These are phyloP conservation scores for Trematomus bernacchii DNA, from an alignment of 2,797 vertebrate species.

Conservation along the genomic window DNA sequence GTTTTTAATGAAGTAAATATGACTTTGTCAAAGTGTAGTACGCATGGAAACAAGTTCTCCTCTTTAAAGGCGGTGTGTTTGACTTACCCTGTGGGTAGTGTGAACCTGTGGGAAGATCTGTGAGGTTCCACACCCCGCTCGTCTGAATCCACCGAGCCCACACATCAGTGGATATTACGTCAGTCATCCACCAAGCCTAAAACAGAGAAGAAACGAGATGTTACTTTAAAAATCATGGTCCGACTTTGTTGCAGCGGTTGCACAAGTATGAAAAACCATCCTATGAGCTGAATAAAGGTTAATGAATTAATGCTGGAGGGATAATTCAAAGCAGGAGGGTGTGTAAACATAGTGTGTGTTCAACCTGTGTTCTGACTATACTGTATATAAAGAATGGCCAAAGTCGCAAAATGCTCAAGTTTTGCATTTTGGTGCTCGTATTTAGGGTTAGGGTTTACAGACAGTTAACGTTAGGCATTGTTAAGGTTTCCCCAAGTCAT, in stretches of 20 bases:
- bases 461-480: too few relatives aligned
- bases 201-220: background rate
- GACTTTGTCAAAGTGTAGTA: background rate
- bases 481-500: too few relatives aligned
- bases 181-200: slow-evolving; percentile 83
- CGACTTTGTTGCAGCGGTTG: background rate
- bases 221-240: background rate
- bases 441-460: too few relatives aligned
- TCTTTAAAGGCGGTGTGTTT: background rate
- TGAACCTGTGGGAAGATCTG: slow-evolving; percentile 38
- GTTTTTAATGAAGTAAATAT: background rate
- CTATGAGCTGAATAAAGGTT: background rate
- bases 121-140: slow-evolving; percentile 68
- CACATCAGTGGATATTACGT: slow-evolving; percentile 63
- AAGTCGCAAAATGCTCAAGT: too few relatives aligned
- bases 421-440: too few relatives aligned
- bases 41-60: slow-evolving; percentile 3
- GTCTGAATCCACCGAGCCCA: slow-evolving; percentile 68
- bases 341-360: slow-evolving; percentile 11
- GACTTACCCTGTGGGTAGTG: slow-evolving; percentile 71
- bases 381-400: too few relatives aligned
- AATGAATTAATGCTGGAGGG: background rate
- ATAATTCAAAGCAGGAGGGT: background rate
- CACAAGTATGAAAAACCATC: background rate
- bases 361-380: slow-evolving; percentile 2